phyloP scores from a whole-genome alignment of 1,140 invertebrate species.

The Triops cancriformis region DNA sequence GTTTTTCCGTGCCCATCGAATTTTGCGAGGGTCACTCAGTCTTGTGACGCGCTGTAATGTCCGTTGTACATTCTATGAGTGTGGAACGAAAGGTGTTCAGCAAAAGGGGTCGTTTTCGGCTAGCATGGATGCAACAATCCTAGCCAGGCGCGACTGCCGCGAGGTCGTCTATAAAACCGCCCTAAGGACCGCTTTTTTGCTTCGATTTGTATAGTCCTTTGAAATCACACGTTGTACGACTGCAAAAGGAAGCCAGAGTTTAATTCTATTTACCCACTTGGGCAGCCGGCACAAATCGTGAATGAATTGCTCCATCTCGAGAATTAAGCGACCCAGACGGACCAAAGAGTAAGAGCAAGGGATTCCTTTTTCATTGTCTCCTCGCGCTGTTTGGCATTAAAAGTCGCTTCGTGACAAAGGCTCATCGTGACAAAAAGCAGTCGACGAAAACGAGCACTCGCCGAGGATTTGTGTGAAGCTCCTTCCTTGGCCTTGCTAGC shows the following conservation, averaged over 20 bases:
- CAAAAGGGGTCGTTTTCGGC: neutral
- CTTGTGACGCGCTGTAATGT: neutral
- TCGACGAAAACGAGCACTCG: neutral
- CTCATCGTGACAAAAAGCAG: neutral
- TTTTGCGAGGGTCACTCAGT: neutral
- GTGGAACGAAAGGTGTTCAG: neutral
- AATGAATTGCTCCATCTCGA: neutral
- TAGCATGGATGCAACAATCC: neutral
- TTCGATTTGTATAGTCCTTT: neutral
- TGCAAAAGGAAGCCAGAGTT: neutral
- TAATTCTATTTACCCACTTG: neutral
- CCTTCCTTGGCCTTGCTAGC: neutral
- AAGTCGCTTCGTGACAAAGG: conserved; percentile 5
- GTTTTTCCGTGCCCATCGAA: neutral
- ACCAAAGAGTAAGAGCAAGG: neutral
- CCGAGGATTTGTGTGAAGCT: neutral
- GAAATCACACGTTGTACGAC: neutral
- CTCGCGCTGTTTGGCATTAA: neutral
- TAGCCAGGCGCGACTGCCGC: too few relatives aligned
- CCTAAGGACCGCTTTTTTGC: neutral
- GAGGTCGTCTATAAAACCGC: neutral
- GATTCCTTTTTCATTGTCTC: neutral
- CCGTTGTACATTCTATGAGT: neutral
- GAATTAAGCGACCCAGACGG: neutral
- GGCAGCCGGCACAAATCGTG: neutral